Conservation (phyloP, 2,888 invertebrate species). For the Drosophila falleni region DNA sequence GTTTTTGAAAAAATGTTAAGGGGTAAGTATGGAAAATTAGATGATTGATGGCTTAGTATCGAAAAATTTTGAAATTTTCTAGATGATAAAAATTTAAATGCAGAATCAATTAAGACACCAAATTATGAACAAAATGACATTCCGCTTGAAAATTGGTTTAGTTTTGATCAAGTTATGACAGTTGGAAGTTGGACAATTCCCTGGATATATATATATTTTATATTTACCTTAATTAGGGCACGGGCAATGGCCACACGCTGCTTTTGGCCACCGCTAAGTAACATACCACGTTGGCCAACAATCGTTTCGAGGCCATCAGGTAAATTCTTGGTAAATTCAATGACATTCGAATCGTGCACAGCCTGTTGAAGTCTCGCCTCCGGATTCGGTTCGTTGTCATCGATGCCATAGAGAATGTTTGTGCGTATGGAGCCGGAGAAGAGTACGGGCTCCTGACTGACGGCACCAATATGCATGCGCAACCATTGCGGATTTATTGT, state of each 20-base stretch:
- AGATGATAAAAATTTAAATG: too few relatives aligned
- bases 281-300: slow-evolving; percentile 95
- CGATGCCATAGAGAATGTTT: slow-evolving; percentile 95
- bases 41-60: too few relatives aligned
- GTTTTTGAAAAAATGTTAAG: too few relatives aligned
- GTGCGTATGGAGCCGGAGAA: slow-evolving; percentile 96
- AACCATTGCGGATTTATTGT: slow-evolving; percentile 94
- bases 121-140: too few relatives aligned
- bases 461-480: slow-evolving; percentile 94
- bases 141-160: too few relatives aligned
- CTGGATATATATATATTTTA: too few relatives aligned
- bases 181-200: too few relatives aligned
- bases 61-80: too few relatives aligned
- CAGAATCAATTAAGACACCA: too few relatives aligned
- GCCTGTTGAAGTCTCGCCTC: slow-evolving; percentile 88
- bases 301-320: slow-evolving; percentile 92
- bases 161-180: too few relatives aligned
- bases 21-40: too few relatives aligned
- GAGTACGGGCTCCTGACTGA: slow-evolving; percentile 94
- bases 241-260: slow-evolving; percentile 97
- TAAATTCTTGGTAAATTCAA: slow-evolving; percentile 90
- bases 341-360: slow-evolving; percentile 93
- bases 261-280: slow-evolving; percentile 97
- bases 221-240: slow-evolving; percentile 92
- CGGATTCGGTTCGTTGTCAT: slow-evolving; percentile 85